Conservation (phyloP, 2,797 vertebrate genomes). For the Silurus lanzhouensis region DNA sequence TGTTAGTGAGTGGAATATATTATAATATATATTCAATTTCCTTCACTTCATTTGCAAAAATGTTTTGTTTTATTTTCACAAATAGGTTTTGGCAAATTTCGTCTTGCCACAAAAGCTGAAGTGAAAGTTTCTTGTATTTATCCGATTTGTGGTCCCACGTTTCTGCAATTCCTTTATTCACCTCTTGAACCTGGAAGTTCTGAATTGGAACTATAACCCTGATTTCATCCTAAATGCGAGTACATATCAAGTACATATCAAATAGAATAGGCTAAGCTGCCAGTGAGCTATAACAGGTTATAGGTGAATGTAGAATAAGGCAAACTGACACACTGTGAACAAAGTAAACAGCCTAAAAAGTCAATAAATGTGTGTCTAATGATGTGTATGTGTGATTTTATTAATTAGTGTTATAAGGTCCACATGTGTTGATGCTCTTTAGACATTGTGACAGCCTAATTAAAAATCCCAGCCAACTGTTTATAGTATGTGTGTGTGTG, state of each 20-base stretch:
- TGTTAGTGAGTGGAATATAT: too few relatives aligned
- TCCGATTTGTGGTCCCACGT: background rate
- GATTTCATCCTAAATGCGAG: background rate
- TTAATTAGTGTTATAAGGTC: background rate
- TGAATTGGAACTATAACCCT: background rate
- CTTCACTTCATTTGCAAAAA: too few relatives aligned
- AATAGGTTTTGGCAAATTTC: background rate
- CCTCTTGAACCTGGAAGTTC: background rate
- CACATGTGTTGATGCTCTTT: background rate
- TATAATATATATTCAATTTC: too few relatives aligned
- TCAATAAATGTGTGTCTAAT: too few relatives aligned
- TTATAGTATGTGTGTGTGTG: background rate
- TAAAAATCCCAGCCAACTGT: slow-evolving; percentile 7
- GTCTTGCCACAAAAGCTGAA: background rate
- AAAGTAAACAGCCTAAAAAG: too few relatives aligned
- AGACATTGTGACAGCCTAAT: background rate
- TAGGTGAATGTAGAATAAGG: too few relatives aligned
- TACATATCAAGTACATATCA: too few relatives aligned
- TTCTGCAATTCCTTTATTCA: background rate
- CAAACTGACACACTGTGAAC: too few relatives aligned
- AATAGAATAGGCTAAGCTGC: too few relatives aligned
- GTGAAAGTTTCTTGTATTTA: background rate
- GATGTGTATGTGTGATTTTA: background rate
- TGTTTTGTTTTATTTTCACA: too few relatives aligned
- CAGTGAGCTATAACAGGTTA: too few relatives aligned